A percentile compares a stretch with the other conserved stretches of the same genome.
These are phyloP conservation scores for Pterocles gutturalis DNA, from an alignment of 2,113 vertebrate species.

Conservation along the genomic window DNA sequence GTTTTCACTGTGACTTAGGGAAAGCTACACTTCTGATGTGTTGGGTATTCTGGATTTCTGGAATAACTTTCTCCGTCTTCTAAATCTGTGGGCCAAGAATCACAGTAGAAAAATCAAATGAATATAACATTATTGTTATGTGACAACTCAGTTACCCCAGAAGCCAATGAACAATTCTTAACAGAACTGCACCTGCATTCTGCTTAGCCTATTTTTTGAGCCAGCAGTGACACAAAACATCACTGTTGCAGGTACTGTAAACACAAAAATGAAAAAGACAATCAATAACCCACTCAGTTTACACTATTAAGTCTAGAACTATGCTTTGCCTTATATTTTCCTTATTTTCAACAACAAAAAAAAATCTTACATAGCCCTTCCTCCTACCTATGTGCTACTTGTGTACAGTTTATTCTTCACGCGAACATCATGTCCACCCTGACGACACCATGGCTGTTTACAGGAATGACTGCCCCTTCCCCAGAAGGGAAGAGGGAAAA, in stretches of 20 bases:
- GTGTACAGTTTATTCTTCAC: background rate
- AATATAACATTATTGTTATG: background rate
- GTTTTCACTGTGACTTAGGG: background rate
- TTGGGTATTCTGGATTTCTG: background rate
- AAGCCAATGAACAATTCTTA: background rate
- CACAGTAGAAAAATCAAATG: background rate
- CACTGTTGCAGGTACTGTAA: background rate
- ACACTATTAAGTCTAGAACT: background rate
- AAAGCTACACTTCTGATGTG: background rate
- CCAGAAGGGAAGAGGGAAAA: background rate
- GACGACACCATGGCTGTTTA: fast-evolving
- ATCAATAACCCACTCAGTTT: background rate
- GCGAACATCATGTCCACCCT: background rate
- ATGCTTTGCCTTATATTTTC: background rate
- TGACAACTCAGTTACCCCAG: background rate
- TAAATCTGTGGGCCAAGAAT: background rate
- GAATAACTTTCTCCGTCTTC: background rate
- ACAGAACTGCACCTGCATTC: background rate
- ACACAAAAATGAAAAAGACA: background rate
- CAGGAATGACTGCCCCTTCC: background rate
- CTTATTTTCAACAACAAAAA: background rate
- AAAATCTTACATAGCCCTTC: background rate
- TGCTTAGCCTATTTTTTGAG: background rate
- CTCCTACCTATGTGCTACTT: background rate
- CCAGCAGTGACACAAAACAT: background rate